Base-by-base conservation (phyloP, 2,113 vertebrate genomes). In the Zosterops lateralis region DNA sequence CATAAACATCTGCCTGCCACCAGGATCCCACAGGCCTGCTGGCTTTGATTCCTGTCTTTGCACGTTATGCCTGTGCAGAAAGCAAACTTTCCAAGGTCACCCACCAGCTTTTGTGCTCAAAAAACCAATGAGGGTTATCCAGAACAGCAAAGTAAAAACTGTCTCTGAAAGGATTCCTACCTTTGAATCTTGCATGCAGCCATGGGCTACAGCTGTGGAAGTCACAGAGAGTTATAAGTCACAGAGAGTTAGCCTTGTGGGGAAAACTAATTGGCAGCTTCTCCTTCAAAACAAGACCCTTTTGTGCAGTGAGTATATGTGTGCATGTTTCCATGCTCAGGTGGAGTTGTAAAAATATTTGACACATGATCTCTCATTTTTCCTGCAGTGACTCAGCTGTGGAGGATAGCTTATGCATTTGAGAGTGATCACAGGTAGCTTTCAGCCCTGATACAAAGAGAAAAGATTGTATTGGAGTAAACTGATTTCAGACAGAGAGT, bases 11-110 rank as follows among this genome's bases (percentile, higher is more conserved):
- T 6, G 0, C 24, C 51, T 87, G 34, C 67, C 60, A 48, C n/a
- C 51, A 64, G 38, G 20, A 34, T 80, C 38, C 71, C 45, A 51
- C 81, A 50, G 65, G 40, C 45, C 53, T 88, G 32, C 26, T 2
- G 0, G 47, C 54, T 87, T 94, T 80, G 44, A 61, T 80, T 56
- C 65, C n/a, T 90, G 38, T 38, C 36, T 78, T 68, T 74, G 50
- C 53, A 32, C 3, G 1, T 25, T 1, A 0, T 54, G 20, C 42
- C 45, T 0, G 0, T 38, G 50, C 57, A 58, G 62, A 50, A 70
- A 48, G 42, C 38, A 51, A 9, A 42, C 26, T 75, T 81, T 88
- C 57, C 86, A 89, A 92, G 86, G 77, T 57, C 67, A 31, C 38
- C 6, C 50, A 34, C n/a, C 12, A 22, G 60, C 57, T 50, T 86